Conservation (phyloP, 2,888 invertebrate genomes). For the Tiphia femorata region DNA sequence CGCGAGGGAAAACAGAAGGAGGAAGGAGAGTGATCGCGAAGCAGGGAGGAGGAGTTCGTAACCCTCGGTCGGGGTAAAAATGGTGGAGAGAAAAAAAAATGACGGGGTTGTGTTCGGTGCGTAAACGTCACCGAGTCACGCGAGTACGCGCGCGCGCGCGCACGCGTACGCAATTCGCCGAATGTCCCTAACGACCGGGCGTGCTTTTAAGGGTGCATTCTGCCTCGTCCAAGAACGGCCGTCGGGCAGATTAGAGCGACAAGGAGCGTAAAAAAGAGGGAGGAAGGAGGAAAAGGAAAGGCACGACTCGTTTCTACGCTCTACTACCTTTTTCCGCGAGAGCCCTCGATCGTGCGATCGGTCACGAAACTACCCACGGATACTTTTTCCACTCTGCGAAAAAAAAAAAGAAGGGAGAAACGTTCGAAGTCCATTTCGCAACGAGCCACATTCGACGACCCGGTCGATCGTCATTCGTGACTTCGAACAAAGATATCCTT, state of each 20-base stretch:
- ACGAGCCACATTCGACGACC: no score
- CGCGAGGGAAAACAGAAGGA: conserved; percentile 1
- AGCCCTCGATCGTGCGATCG: conserved; percentile 9
- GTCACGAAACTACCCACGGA: conserved; percentile 16
- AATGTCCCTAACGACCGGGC: conserved; percentile 19
- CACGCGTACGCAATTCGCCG: conserved; percentile 43
- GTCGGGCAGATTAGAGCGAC: conserved; percentile 17
- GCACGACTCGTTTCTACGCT: background rate
- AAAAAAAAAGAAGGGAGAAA: no score
- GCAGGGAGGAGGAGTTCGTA: conserved; percentile 5
- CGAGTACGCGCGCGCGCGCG: no score
- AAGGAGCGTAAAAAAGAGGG: background rate
- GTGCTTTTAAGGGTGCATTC: conserved; percentile 19
- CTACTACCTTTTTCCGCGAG: background rate
- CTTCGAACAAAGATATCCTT: no score
- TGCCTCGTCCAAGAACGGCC: conserved; percentile 9
- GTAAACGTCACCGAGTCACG: conserved; percentile 44
- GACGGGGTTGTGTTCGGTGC: conserved; percentile 50
- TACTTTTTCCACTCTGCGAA: no score
- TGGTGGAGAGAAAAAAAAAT: conserved; percentile 43
- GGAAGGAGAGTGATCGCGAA: background rate
- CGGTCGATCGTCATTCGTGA: no score
- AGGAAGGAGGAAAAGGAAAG: no score
- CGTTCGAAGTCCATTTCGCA: no score
- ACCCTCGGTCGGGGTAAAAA: conserved; percentile 39